Evolutionary conservation across 2,797 vertebrate species (phyloP).

Genomic region (Enteromius treurensis): DNA sequence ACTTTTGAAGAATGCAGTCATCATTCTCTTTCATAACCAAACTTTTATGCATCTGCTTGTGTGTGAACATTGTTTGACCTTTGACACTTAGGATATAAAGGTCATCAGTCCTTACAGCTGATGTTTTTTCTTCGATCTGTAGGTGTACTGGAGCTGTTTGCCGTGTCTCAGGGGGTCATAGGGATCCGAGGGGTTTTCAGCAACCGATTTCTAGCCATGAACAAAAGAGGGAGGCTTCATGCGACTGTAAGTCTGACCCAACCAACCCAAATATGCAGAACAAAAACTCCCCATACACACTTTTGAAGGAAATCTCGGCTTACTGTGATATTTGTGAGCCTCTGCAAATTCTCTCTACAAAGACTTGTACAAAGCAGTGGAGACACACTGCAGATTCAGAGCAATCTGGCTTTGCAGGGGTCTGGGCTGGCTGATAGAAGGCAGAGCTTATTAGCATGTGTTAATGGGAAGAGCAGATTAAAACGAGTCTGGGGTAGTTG

Average conservation of each 20-base stretch:
- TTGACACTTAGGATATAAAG: conserved; percentile 22
- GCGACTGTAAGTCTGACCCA: conserved; percentile 85
- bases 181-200: conserved; percentile 97
- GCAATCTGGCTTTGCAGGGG: conserved; percentile 40
- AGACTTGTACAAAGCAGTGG: conserved; percentile 38
- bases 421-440: conserved; percentile 62
- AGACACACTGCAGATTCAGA: conserved; percentile 41
- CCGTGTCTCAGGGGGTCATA: conserved; percentile 96
- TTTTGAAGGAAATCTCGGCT: conserved; percentile 1
- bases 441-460: conserved; percentile 68
- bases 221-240: conserved; percentile 95
- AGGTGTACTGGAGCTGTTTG: conserved; percentile 99
- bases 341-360: conserved; percentile 38
- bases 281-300: background rate
- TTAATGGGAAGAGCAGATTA: conserved; percentile 74
- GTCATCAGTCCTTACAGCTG: background rate
- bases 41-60: background rate
- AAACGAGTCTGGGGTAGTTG: conserved; percentile 67
- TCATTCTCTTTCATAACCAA: background rate
- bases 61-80: conserved; percentile 5
- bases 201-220: conserved; percentile 98
- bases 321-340: conserved; percentile 13
- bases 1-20: background rate
- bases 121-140: conserved; percentile 31
- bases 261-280: conserved; percentile 8